Evolutionary conservation across 2,113 vertebrate genomes (phyloP), one percentile per base, ranked within the genome.

Genomic region (Oplegnathus fasciatus): DNA sequence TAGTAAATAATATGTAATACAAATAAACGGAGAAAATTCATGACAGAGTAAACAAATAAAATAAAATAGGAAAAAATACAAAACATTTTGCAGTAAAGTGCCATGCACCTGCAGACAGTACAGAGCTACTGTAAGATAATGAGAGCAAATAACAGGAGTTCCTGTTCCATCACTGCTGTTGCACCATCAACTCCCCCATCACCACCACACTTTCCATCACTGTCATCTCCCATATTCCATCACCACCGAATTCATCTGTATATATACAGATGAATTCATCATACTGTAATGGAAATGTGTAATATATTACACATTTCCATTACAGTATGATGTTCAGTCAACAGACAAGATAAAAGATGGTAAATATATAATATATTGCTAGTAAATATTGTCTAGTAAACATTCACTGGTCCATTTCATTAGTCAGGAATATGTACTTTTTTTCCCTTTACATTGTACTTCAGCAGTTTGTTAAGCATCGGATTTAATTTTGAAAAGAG

Each of bases 221-320:
- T 54, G 52, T 75, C 79, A 80, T 81, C 13, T 52, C 22, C 57
- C n/a, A 14, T 34, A 18, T 67, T 77, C 30, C 79, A 34, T 5
- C 30, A 52, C 42, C 34, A 48, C 18, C 60, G 61, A 50, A 67
- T 73, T 75, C 37, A 65, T 60, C 67, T 60, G 17, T 40, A 57
- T n/a, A n/a, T n/a, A n/a, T n/a, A n/a, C n/a, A n/a, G n/a, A n/a
- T n/a, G n/a, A n/a, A n/a, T n/a, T n/a, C 60, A 60, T 75, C 54
- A 57, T 17, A 28, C 67, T 67, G 40, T 48, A 42, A 77, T 80
- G 73, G 42, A 84, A 78, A 83, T 71, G 15, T 71, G 72, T 48
- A 74, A 78, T 55, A n/a, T n/a, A 55, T 78, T 74, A 48, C 72
- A 71, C 15, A 71, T 83, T 78, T 84, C 42, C 73, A 80, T 77